Base-by-base conservation (phyloP, 2,113 vertebrate species). In the Misgurnus anguillicaudatus region DNA sequence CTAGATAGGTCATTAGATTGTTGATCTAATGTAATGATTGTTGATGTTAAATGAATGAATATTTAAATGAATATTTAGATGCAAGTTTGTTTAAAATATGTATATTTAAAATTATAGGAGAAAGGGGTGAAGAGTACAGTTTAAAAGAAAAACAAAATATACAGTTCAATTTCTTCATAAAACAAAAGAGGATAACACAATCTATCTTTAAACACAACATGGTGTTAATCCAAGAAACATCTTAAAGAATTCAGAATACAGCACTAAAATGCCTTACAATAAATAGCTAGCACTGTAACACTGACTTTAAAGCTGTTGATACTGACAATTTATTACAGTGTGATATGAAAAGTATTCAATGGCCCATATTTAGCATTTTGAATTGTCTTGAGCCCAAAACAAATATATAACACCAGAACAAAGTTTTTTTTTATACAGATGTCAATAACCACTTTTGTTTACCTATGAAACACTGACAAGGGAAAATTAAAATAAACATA, bases 391-490 rank as follows among this genome's bases (percentile, higher is more conserved):
- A 60, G 13, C 62, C 47, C 41, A 45, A 19, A 57, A 65, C 66
- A 77, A 38, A 55, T 47, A 51, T 55, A 51, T 38, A 67, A 77
- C 42, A 39, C 53, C 48, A 63, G 17, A 75, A 76, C 77, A 65
- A 61, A 79, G 65, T 41, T 55, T 68, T 62, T 8, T 82, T 45
- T 51, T 31, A 68, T 65, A 45, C 71, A 38, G 75, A 79, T 60
- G 47, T 80, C 78, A 76, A 65, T 47, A 71, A 65, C 24, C 9
- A n/a, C 39, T 68, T 80, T 77, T 72, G 4, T n/a, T 70, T 55
- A 24, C 9, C 48, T 38, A 71, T 57, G 80, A 77, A 73, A 61
- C 68, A 55, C 5, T 24, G 19, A 75, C n/a, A 57, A 31, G 21
- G 11, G 48, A 71, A 55, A 77, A 55, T 36, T 17, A 14, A 68